Base-by-base conservation (phyloP, 92 coral and sea anemone species). In the Porites cylindrica region DNA sequence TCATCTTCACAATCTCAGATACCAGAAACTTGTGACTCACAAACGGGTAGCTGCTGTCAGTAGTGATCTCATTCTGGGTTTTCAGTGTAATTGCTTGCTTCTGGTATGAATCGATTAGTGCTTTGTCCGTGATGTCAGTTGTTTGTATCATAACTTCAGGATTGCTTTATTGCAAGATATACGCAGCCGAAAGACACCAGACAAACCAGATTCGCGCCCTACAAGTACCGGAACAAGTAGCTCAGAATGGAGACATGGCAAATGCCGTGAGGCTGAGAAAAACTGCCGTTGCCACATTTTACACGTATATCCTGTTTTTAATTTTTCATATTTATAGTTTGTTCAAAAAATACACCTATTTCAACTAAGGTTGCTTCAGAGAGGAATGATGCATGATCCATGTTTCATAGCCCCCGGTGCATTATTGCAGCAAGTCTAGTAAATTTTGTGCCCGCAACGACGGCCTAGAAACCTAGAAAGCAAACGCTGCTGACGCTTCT, bases 1-100 rank as follows among this genome's bases (percentile, higher is more conserved):
- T 72, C 76, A 72, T 72, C 59, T 72, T 72, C 58, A 38, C 6
- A 29, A 71, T 47, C 76, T 71, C 76, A 71, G 76, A 71, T 71
- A 71, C 2, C 76, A 4, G 18, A 56, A 71, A 47, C 76, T 29
- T 71, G 76, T 71, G 76, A 43, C 76, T 4, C 76, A 71, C 76
- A 71, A 43, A 10, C 76, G 76, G 16, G 59, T 72, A 17, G 58
- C 50, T 72, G 76, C 21, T 18, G 56, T 21, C 23, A 21, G 23
- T 43, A n/a, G 26, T 72, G 10, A 50, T n/a, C 56, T 18, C 23
- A 18, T 2, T 72, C 2, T 72, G 59, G 76, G 56, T 72, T 29
- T 43, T 47, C 2, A 72, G 76, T 50, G 52, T 51, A 10, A 10
- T 10, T 56, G 16, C 61, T 10, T 56, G 11, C 13, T 10, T 56